Evolutionary conservation across 2,888 invertebrate genomes (phyloP).

Genomic region (Diabrotica balteata): DNA sequence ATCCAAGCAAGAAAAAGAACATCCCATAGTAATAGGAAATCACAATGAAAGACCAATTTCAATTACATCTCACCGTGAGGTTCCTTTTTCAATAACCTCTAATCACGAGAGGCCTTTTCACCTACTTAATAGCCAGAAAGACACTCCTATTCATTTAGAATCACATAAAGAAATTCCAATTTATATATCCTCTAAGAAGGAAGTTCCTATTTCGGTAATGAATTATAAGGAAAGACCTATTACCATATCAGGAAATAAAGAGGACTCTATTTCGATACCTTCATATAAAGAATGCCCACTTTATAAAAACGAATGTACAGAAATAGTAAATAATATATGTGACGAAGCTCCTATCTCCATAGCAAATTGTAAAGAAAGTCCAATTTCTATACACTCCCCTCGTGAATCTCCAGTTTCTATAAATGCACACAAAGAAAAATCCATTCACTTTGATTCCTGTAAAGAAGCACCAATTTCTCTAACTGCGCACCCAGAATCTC

Average conservation of each 20-base stretch:
- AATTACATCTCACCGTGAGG: not conserved
- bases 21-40: too few species aligned
- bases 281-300: not conserved
- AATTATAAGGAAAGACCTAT: not conserved
- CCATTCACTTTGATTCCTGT: not conserved
- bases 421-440: not conserved
- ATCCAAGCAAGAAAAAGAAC: too few species aligned
- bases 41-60: too few species aligned
- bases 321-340: not conserved
- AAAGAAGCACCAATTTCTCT: not conserved
- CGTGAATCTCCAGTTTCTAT: not conserved
- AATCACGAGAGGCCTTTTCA: not conserved
- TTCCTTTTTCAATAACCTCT: not conserved
- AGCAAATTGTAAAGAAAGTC: not conserved
- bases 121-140: too few species aligned
- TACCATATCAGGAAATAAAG: not conserved
- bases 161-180: not conserved
- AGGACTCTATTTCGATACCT: not conserved
- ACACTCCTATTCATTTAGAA: not conserved
- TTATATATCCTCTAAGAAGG: not conserved
- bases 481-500: not conserved
- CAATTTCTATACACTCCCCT: not conserved
- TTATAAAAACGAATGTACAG: too few species aligned
- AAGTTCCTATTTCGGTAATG: not conserved
- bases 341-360: not conserved